These are phyloP conservation scores for Pinctada fucata DNA, from an alignment of 2,888 invertebrate species.

Conservation along the genomic window DNA sequence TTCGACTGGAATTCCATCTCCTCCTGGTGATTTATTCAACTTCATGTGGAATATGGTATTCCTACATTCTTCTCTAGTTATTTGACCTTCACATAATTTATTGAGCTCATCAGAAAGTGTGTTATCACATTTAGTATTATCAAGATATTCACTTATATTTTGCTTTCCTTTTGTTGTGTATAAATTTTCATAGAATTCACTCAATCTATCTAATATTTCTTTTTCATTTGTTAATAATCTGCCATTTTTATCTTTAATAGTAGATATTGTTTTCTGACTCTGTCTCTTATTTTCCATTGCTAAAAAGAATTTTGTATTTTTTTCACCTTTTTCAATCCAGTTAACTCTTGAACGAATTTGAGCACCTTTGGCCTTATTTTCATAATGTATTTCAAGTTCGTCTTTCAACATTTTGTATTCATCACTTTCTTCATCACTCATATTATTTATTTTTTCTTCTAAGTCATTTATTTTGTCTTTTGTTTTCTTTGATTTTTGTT, in stretches of 20 bases:
- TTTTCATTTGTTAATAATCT: neutral
- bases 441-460: too few relatives aligned
- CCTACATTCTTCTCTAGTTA: constrained; percentile 18
- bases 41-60: constrained; percentile 16
- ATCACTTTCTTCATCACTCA: too few relatives aligned
- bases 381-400: too few relatives aligned
- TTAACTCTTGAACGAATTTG: too few relatives aligned
- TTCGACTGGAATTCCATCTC: constrained; percentile 13
- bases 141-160: too few relatives aligned
- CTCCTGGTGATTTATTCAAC: constrained; percentile 21
- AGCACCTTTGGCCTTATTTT: too few relatives aligned
- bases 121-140: neutral
- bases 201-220: too few relatives aligned
- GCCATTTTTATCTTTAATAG: neutral
- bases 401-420: too few relatives aligned
- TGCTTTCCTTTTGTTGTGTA: constrained; percentile 11
- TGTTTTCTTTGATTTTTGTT: too few relatives aligned
- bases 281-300: constrained; percentile 51
- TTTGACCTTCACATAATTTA: too few relatives aligned
- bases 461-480: too few relatives aligned
- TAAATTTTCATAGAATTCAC: too few relatives aligned
- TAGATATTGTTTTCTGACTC: neutral
- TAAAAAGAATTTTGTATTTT: constrained; percentile 76
- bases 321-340: constrained; percentile 31
- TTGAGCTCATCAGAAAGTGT: neutral